Evolutionary conservation across 2,113 vertebrate species (phyloP), one percentile per base, ranked within the genome.

Genomic region (Lagenorhynchus albirostris): DNA sequence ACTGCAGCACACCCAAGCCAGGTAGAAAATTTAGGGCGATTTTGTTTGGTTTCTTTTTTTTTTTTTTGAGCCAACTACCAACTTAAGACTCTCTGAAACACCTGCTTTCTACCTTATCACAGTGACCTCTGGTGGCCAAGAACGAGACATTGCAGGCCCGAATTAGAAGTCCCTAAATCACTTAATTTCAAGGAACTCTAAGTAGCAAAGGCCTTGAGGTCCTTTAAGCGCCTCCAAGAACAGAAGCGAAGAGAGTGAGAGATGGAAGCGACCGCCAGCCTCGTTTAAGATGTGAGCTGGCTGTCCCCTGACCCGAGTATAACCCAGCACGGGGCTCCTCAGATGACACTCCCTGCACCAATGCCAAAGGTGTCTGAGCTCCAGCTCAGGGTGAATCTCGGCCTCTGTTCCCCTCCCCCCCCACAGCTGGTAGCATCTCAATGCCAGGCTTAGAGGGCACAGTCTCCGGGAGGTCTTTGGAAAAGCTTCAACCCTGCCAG

Each of bases 111-210:
- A 98, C 98, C 98, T 98, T 97, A 94, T 98, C 96, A 95, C 97
- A 97, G 97, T 97, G 98, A 96, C 98, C 98, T 98, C 98, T 98
- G 97, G 97, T 98, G 98, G 98, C 89, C 96, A 95, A 62, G 86
- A 88, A 14, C 9, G 23, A 4, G 80, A 29, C 88, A 95, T 3
- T 96, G 88, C 98, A 97, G 6, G 44, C 65, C 80, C 84, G 88
- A 96, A 94, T 88, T 76, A 94, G 80, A 96, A 84, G 50, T 60
- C 36, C n/a, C 21, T 80, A 79, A 96, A 89, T 33, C 7, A 55
- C 58, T 50, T 63, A 12, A 88, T 95, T 95, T 89, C 73, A 70
- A 15, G 79, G 20, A 65, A 73, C 13, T 29, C 26, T 1, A 11
- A 21, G 88, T 29, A 20, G 44, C 71, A 58, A 60, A 88, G 0